Base-by-base conservation (phyloP, 2,113 vertebrate genomes). In the Polypterus senegalus region DNA sequence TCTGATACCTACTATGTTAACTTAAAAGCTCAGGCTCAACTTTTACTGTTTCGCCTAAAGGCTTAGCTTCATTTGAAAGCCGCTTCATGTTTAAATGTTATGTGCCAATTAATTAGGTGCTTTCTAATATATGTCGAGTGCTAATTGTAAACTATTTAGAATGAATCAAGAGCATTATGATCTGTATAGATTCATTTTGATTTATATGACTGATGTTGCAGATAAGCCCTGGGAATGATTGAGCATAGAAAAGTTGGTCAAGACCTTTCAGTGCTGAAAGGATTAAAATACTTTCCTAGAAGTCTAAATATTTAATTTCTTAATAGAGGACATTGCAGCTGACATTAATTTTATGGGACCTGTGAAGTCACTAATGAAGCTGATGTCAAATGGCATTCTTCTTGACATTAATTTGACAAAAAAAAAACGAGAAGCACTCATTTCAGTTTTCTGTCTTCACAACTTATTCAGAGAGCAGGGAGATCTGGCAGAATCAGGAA, bases 221-320 rank as follows among this genome's bases (percentile, higher is more conserved):
- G 48, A 60, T 69, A 72, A 75, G 67, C 65, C 69, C 55, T 59
- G 52, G 62, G 68, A 60, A 66, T 65, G 68, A 59, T 54, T 62
- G 54, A 49, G 64, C 69, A 63, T 59, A 67, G 53, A 62, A 43
- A 48, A 46, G 47, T 9, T 63, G 8, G 58, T 10, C 43, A 45
- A 62, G 60, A 56, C 58, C 61, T 53, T 65, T 67, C 61, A 44
- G 43, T 55, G 60, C 61, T 53, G 67, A 70, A 68, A 60, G 63
- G 68, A 73, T 70, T 70, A 64, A 69, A 72, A 71, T 70, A 61
- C 63, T 66, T 67, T 70, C 63, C 64, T 69, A 65, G 59, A 70
- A 73, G 65, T 72, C 68, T 75, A 75, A 77, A 77, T 77, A 77
- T 77, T 75, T 73, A 69, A 75, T 75, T 73, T 72, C 73, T 73